phyloP scores from a whole-genome alignment of 2,797 vertebrate species.

The Gephyroberyx darwinii region DNA sequence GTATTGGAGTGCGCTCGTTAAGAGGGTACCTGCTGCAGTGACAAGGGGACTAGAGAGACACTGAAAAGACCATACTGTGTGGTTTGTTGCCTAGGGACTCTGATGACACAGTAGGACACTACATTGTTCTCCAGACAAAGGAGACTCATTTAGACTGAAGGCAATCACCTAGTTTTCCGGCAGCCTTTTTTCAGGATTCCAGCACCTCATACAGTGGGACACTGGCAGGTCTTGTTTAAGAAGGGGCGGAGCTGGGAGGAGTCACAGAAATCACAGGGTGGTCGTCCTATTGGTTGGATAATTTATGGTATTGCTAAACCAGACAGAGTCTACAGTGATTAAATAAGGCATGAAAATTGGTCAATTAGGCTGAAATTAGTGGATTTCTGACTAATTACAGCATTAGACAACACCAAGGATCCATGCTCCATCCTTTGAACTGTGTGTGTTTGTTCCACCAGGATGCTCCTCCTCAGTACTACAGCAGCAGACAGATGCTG shows the following conservation, averaged over 20 bases:
- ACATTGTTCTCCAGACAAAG: constrained; percentile 81
- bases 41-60: constrained; percentile 60
- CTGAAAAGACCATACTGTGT: constrained; percentile 74
- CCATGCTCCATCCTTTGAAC: background rate
- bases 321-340: constrained; percentile 55
- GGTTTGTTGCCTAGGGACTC: constrained; percentile 77
- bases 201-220: constrained; percentile 73
- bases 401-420: constrained; percentile 2
- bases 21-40: constrained; percentile 73
- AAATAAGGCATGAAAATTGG: constrained; percentile 75
- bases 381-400: constrained; percentile 60
- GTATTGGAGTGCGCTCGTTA: constrained; percentile 74
- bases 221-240: constrained; percentile 63
- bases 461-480: constrained; percentile 81
- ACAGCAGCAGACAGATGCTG: constrained; percentile 87
- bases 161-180: constrained; percentile 77
- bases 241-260: constrained; percentile 65
- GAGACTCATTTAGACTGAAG: constrained; percentile 75
- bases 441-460: constrained; percentile 54
- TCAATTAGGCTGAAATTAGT: constrained; percentile 67
- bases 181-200: constrained; percentile 55
- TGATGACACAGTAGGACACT: constrained; percentile 76
- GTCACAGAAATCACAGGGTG: constrained; percentile 72
- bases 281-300: constrained; percentile 72
- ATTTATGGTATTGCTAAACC: constrained; percentile 77